A percentile compares a stretch with the other conserved stretches of the same genome.
Conservation (phyloP, 64 coral and sea anemone species). For the Stichodactyla helianthus region DNA sequence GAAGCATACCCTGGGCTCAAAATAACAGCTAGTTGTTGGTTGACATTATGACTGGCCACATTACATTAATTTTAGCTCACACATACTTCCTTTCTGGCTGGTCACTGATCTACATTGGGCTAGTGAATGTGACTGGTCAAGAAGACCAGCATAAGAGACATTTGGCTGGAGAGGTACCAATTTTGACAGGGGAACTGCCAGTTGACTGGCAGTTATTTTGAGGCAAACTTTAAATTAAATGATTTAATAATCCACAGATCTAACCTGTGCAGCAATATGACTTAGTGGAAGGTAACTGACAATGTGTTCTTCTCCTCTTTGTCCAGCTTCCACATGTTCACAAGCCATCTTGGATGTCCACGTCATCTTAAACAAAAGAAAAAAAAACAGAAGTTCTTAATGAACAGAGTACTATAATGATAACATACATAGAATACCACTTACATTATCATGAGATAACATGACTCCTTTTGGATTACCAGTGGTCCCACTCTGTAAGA, state of each 20-base stretch:
- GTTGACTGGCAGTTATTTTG: too few relatives aligned
- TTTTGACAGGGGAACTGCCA: too few relatives aligned
- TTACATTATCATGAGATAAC: constrained; percentile 97
- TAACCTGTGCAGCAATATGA: constrained; percentile 92
- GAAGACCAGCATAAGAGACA: too few relatives aligned
- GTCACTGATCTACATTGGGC: too few relatives aligned
- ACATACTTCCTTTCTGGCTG: too few relatives aligned
- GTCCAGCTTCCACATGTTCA: constrained; percentile 22
- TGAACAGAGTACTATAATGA: background rate
- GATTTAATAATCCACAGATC: background rate
- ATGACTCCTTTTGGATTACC: constrained; percentile 96
- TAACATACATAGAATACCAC: constrained; percentile 16
- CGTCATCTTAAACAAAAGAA: constrained; percentile 18
- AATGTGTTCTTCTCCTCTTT: constrained; percentile 55
- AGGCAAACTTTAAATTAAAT: background rate
- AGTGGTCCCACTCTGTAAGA: constrained; percentile 86
- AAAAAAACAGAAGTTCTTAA: background rate
- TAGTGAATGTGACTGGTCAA: too few relatives aligned
- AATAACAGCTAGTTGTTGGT: too few relatives aligned
- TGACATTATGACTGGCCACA: too few relatives aligned
- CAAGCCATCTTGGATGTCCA: constrained; percentile 54
- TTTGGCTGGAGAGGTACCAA: too few relatives aligned
- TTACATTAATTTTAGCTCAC: too few relatives aligned
- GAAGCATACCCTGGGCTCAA: too few relatives aligned
- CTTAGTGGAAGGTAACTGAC: constrained; percentile 90